These are phyloP conservation scores for Ceramica pisi DNA, from an alignment of 2,888 invertebrate genomes.

Conservation along the genomic window DNA sequence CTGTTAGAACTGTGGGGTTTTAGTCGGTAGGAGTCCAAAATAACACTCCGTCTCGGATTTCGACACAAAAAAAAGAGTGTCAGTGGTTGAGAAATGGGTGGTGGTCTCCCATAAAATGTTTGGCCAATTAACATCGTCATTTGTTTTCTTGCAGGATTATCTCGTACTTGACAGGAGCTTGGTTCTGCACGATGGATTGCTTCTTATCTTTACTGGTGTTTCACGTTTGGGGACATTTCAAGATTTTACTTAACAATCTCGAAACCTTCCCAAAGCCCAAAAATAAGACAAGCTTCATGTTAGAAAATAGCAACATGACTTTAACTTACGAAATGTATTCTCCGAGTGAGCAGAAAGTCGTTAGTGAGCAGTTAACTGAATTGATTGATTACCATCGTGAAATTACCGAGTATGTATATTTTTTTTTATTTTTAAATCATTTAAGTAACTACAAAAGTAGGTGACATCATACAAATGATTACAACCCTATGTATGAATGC, in stretches of 20 bases:
- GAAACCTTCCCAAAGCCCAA: conserved; percentile 57
- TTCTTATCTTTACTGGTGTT: conserved; percentile 62
- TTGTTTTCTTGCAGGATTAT: conserved; percentile 40
- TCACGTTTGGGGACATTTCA: conserved; percentile 66
- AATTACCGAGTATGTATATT: conserved; percentile 54
- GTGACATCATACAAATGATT: no score
- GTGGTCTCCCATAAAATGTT: neutral
- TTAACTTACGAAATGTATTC: conserved; percentile 37
- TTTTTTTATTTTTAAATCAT: neutral
- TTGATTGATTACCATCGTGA: conserved; percentile 54
- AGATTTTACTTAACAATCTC: conserved; percentile 58
- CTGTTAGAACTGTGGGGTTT: no score
- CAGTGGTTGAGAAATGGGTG: no score
- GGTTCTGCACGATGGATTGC: conserved; percentile 58
- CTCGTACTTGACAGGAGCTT: conserved; percentile 22
- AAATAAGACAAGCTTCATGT: neutral
- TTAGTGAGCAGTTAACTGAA: conserved; percentile 41
- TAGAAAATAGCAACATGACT: neutral
- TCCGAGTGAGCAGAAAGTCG: conserved; percentile 28
- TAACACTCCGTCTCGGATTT: no score
- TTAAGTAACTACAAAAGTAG: no score
- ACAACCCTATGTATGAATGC: no score
- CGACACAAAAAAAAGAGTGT: no score
- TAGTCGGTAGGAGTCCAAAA: no score
- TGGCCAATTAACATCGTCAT: neutral